Base-by-base conservation (phyloP, 1,140 invertebrate species). In the Formica selysi region DNA sequence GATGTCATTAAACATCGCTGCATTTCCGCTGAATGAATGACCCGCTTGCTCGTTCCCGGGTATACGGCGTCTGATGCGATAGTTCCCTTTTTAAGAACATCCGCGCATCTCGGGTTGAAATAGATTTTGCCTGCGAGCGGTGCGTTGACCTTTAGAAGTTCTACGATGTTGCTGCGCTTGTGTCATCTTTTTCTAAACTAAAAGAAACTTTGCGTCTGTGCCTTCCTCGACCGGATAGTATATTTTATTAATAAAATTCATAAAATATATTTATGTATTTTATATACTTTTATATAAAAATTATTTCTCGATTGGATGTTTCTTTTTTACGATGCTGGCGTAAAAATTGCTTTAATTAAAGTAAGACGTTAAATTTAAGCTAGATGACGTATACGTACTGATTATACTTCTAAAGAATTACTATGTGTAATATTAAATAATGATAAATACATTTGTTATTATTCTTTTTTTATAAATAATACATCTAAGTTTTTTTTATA, bases 1-100 rank as follows among this genome's bases (percentile, higher is more conserved):
- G 8, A 57, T 73, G 73, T 83, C 68, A 83, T 73, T 83, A 61
- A 83, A 73, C 13, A 81, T 70, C 54, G 38, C 26, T 61, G 54
- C 26, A 73, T 48, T 70, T 80, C 16, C 48, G 16, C 29, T 22
- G 44, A 73, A 73, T 73, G 70, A 73, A 73, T 73, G 48, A 73
- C 29, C 3, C 3, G 19, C 19, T 64, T 8, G 54, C 26, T 59
- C 68, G 38, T 73, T 73, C 11, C 68, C 7, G 41, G 10, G 7
- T 13, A 59, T 83, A 41, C 29, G 29, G 22, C 13, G n/a, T 73
- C 26, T 38, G 68, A 81, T n/a, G 16, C 19, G 22, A 81, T 41
- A 36, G 11, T 10, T 44, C 32, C 13, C 61, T 73, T 71, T 83
- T 73, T 73, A 83, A 73, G 13, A 10, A 61, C 5, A 7, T 8